Base-by-base conservation (phyloP, 2,113 vertebrate species). In the Pao palembangensis region DNA sequence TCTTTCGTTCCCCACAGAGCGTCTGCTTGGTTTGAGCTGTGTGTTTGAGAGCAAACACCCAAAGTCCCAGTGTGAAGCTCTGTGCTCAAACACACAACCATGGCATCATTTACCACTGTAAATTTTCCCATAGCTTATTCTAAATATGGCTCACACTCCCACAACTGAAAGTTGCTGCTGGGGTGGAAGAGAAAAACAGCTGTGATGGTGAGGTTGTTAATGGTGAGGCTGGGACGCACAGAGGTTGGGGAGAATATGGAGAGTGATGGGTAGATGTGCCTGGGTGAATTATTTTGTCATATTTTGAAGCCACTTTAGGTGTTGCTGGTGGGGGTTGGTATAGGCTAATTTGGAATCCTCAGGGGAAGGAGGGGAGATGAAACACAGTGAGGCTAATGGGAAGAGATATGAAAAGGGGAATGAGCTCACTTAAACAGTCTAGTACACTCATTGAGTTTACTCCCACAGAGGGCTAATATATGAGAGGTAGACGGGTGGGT, bases 341-440 rank as follows among this genome's bases (percentile, higher is more conserved):
- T 54, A 80, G 75, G 70, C 69, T 85, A 80, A 87, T 83, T 80
- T 69, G 58, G 54, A 1, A 4, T 65, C 55, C 48, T n/a, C n/a
- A 34, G 58, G 64, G 62, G 38, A 50, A 56, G 28, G 25, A 51
- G 13, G 2, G n/a, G 18, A 69, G 65, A 43, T 49, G 20, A 31
- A 67, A 75, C n/a, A 55, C 69, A 47, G 28, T 58, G 61, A 80
- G 55, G 65, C 64, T 77, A 75, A 83, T 55, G 58, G 65, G 34
- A 25, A 74, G 58, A 2, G 31, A 76, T 75, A 58, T 1, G 17
- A 28, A 51, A 31, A 12, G 41, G 58, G 61, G 69, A 51, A 66
- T 47, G 59, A 64, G 34, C 63, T 61, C 63, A 75, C 58, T 71
- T 62, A 65, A 69, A 60, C 62, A 76, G 47, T 68, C 62, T 62